Percentiles rank a stretch among this genome's conserved stretches.
These are phyloP conservation scores for Scylla paramamosain DNA, from an alignment of 1,140 invertebrate species.

Conservation along the genomic window DNA sequence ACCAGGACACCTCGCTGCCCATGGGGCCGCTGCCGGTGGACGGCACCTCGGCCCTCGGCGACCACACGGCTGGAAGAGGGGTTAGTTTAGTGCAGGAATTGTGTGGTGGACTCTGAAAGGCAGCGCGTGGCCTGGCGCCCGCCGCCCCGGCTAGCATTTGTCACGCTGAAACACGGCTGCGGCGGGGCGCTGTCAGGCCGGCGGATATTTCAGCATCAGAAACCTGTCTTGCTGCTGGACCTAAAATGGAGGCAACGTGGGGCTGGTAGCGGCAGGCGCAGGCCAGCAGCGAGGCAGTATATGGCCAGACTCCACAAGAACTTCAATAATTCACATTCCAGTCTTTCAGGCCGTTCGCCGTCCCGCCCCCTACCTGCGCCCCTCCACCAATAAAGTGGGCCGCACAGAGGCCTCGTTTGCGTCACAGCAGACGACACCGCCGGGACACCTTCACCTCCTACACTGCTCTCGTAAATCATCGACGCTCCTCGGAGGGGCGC, in stretches of 20 bases:
- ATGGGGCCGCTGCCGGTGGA: conserved; percentile 59
- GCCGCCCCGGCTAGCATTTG: not conserved
- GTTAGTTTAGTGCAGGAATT: not conserved
- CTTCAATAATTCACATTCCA: conserved; percentile 47
- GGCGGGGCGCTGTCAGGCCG: not conserved
- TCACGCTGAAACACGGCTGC: not conserved
- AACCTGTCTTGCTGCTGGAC: not conserved
- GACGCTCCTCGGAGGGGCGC: not conserved
- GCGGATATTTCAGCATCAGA: not conserved
- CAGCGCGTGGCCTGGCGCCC: not conserved
- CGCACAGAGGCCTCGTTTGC: not conserved
- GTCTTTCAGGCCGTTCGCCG: not conserved
- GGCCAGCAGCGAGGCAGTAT: not conserved
- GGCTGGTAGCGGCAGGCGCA: not conserved
- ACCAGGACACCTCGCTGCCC: conserved; percentile 80
- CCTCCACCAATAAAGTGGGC: not conserved
- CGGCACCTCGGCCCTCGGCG: conserved; percentile 64
- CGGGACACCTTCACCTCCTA: not conserved
- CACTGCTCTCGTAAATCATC: not conserved
- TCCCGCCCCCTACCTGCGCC: not conserved
- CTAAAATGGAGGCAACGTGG: not conserved
- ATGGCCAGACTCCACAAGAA: not conserved
- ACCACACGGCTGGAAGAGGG: conserved; percentile 42
- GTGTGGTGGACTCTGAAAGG: not conserved
- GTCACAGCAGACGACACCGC: not conserved